phyloP scores from a whole-genome alignment of 2,888 invertebrate genomes.

The Coecobrya sp. region DNA sequence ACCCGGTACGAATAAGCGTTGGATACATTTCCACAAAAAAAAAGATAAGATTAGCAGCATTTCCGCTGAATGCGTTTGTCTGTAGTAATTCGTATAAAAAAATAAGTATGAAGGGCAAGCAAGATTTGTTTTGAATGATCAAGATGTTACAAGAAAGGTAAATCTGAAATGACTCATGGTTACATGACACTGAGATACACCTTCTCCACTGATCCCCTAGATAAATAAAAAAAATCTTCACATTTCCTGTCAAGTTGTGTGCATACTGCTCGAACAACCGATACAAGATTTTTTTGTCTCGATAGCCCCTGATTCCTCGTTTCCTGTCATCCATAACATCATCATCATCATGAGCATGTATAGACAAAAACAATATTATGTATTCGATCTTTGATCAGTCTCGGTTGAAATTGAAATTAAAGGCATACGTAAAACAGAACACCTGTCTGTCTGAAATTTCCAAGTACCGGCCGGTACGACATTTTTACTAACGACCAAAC shows the following conservation, averaged over 20 bases:
- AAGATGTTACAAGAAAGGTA: neutral
- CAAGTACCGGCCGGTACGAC: conserved; percentile 36
- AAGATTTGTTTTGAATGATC: neutral
- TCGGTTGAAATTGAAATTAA: neutral
- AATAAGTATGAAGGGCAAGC: too few species aligned
- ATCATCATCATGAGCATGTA: too few species aligned
- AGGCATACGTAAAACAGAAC: neutral
- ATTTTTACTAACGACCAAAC: neutral
- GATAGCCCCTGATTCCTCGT: conserved; percentile 6
- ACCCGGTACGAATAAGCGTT: neutral
- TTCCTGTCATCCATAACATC: conserved; percentile 43
- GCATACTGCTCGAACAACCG: neutral
- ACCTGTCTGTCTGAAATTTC: conserved; percentile 22
- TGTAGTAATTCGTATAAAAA: too few species aligned
- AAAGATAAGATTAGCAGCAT: neutral
- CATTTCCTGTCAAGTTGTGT: conserved; percentile 20
- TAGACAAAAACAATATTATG: neutral
- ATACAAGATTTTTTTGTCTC: neutral
- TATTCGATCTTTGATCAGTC: conserved; percentile 20
- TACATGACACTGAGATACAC: neutral
- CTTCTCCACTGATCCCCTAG: neutral
- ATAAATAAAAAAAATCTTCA: conserved; percentile 30
- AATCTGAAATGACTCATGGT: neutral
- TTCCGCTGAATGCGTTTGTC: neutral
- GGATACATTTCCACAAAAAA: neutral